These are phyloP conservation scores for Argyrosomus japonicus DNA, from an alignment of 2,113 vertebrate genomes.

Conservation along the genomic window DNA sequence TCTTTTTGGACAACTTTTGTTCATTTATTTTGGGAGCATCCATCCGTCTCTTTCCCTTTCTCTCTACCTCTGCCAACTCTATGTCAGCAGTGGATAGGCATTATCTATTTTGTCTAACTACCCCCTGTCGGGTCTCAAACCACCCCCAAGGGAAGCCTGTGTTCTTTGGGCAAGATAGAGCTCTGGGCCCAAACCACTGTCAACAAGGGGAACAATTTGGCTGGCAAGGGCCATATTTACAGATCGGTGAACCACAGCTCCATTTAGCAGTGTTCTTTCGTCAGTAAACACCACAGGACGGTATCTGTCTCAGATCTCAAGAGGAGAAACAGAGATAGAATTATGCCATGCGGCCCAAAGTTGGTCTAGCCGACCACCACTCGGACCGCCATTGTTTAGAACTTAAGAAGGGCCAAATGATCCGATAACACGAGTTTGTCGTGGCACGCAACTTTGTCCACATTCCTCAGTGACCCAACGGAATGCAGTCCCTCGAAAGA, in stretches of 20 bases:
- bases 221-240: constrained; percentile 82
- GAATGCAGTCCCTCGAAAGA: constrained; percentile 77
- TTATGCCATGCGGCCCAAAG: constrained; percentile 67
- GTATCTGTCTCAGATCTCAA: constrained; percentile 76
- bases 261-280: constrained; percentile 81
- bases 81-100: constrained; percentile 71
- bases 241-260: constrained; percentile 81
- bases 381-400: constrained; percentile 78
- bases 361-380: constrained; percentile 63
- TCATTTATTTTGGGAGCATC: constrained; percentile 74
- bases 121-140: constrained; percentile 73
- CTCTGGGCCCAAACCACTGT: constrained; percentile 81
- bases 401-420: constrained; percentile 62
- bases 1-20: constrained; percentile 64
- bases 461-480: constrained; percentile 76
- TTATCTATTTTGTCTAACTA: constrained; percentile 80
- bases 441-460: constrained; percentile 62
- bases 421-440: constrained; percentile 77
- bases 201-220: constrained; percentile 85
- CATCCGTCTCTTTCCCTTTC: constrained; percentile 56
- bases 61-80: constrained; percentile 68
- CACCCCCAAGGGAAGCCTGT: constrained; percentile 72
- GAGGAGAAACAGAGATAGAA: constrained; percentile 73
- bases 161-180: constrained; percentile 75
- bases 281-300: constrained; percentile 76